Evolutionary conservation across 2,888 invertebrate genomes (phyloP).

Genomic region (Nasonovia ribisnigri): DNA sequence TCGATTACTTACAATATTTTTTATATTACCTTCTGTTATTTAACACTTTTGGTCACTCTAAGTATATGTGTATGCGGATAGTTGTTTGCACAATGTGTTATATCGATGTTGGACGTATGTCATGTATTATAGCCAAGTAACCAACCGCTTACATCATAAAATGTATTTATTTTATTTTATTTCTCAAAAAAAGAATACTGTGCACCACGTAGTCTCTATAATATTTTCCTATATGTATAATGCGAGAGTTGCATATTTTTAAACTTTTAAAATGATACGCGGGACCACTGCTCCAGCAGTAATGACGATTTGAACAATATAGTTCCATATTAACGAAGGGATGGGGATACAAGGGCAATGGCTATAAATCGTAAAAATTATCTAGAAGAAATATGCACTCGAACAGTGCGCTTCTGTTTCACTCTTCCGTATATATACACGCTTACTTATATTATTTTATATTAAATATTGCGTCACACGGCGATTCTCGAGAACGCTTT

Average conservation of each 20-base stretch:
- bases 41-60: not conserved
- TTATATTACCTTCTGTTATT: not conserved
- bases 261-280: not conserved
- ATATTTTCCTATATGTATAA: not conserved
- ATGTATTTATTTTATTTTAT: not conserved
- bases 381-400: not conserved
- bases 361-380: conserved; percentile 37
- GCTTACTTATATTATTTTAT: not conserved
- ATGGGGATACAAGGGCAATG: no score
- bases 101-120: not conserved
- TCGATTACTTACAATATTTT: no score
- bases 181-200: not conserved
- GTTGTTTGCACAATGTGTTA: not conserved
- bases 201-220: not conserved
- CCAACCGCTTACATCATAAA: not conserved
- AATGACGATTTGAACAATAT: not conserved
- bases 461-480: not conserved
- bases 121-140: not conserved
- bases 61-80: not conserved
- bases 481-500: not conserved
- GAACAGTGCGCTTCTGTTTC: not conserved
- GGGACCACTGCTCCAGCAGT: not conserved
- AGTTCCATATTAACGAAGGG: not conserved
- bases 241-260: not conserved
- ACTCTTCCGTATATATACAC: not conserved